These are phyloP conservation scores for Drosophila nannoptera DNA, from an alignment of 1,140 invertebrate genomes.

Conservation along the genomic window DNA sequence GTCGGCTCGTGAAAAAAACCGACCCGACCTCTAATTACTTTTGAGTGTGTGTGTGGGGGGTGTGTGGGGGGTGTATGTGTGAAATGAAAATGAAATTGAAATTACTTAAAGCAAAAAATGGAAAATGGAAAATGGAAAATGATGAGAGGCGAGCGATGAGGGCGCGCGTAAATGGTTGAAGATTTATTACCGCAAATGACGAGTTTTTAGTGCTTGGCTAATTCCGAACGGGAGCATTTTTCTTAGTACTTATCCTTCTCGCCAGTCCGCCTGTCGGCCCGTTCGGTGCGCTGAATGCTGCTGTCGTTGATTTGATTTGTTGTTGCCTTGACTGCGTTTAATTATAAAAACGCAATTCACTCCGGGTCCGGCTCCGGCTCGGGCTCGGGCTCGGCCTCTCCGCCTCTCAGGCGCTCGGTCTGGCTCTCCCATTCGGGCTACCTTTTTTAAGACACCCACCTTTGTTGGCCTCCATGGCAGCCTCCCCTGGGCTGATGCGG, in stretches of 20 bases:
- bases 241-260: constrained; percentile 21
- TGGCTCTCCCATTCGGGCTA: not conserved
- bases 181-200: constrained; percentile 63
- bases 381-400: too few species aligned
- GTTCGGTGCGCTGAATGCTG: not conserved
- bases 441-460: constrained; percentile 13
- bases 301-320: constrained; percentile 54
- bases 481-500: not conserved
- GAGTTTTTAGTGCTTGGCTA: constrained; percentile 52
- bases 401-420: too few species aligned
- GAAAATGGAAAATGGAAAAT: constrained; percentile 7
- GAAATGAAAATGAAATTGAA: constrained; percentile 57
- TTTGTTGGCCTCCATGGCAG: constrained; percentile 6
- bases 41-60: constrained; percentile 12
- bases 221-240: constrained; percentile 42
- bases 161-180: constrained; percentile 23
- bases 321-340: constrained; percentile 56
- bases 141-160: not conserved
- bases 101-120: constrained; percentile 48
- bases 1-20: constrained; percentile 26
- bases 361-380: not conserved
- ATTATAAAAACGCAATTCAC: constrained; percentile 52
- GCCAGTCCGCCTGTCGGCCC: not conserved
- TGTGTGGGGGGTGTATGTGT: not conserved
- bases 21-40: constrained; percentile 58